A percentile compares a stretch with the other conserved stretches of the same genome.
Evolutionary conservation across 2,113 vertebrate species (phyloP).

Genomic region (Toxotes chatareus): DNA sequence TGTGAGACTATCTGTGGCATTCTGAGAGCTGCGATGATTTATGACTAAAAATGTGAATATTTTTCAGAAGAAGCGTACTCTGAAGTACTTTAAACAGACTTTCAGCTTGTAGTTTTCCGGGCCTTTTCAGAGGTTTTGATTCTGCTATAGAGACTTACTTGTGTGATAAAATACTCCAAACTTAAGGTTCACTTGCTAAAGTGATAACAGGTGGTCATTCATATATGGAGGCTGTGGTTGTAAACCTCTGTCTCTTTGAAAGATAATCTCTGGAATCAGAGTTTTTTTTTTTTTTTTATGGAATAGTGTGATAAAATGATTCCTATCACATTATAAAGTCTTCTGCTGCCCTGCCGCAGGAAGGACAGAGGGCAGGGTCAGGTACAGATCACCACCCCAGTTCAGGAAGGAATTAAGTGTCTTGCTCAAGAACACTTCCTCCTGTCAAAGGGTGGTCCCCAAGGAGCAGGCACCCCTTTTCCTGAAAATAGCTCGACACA

Average conservation of each 20-base stretch:
- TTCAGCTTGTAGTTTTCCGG: background rate
- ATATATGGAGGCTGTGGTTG: background rate
- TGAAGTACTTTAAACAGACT: background rate
- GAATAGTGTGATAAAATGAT: background rate
- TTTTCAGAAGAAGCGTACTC: background rate
- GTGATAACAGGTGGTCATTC: background rate
- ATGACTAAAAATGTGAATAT: background rate
- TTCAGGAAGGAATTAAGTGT: slow-evolving; percentile 15
- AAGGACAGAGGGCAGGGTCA: slow-evolving; percentile 4
- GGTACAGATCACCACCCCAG: background rate
- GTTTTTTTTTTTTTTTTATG: background rate
- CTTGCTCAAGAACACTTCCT: slow-evolving; percentile 31
- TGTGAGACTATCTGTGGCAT: background rate
- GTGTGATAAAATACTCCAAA: background rate
- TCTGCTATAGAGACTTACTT: too few species aligned
- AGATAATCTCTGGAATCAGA: background rate
- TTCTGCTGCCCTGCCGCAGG: background rate
- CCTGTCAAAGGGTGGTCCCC: slow-evolving; percentile 8
- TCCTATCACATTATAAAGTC: background rate
- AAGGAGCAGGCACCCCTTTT: background rate
- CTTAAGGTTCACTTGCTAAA: background rate
- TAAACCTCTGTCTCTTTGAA: background rate
- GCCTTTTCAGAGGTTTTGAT: background rate
- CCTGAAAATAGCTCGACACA: background rate
- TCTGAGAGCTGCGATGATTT: background rate